Evolutionary conservation across 2,113 vertebrate species (phyloP), one percentile per base, ranked within the genome.

Genomic region (Malurus cyaneus): DNA sequence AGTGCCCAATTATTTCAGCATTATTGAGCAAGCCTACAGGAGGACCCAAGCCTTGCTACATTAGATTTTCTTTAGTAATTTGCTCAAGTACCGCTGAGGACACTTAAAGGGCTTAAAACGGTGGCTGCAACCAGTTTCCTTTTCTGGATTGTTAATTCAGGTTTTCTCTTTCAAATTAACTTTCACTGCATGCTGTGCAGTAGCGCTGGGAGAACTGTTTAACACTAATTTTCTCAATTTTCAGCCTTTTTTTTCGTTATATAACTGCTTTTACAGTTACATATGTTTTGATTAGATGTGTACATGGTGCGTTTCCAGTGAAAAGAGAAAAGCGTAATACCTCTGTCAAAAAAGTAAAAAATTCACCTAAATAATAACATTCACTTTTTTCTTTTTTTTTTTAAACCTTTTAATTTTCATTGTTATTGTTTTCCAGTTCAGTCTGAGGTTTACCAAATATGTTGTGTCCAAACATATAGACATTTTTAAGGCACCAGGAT

Each of bases 61-160:
- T 98, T 98, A 98, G 98, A 98, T 98, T 98, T 98, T 98, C 98
- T 98, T 98, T 98, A 98, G 98, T 98, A 98, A 98, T 98, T 98
- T 98, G 98, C 98, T 98, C 98, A 98, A 98, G 98, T 98, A 98
- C 98, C 98, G 41, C 98, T 98, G 98, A 98, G 98, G 98, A 98
- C 98, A 98, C 98, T 98, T 98, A 98, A 98, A 98, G 97, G 97
- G 98, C 97, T 98, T 98, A 97, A 98, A 98, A 98, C 93, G 97
- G 98, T 98, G 97, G 97, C 97, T 98, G 97, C 97, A 98, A 98
- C 98, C 97, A 98, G 98, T 98, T 98, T 98, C 97, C 96, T 98
- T 98, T 98, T 98, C 98, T 98, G 98, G 98, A 97, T 97, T 98
- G 98, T 98, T 98, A 98, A 98, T 98, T 98, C 98, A 98, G 97